Evolutionary conservation across 2,797 vertebrate genomes (phyloP).

Genomic region (Mionectes olivaceus): DNA sequence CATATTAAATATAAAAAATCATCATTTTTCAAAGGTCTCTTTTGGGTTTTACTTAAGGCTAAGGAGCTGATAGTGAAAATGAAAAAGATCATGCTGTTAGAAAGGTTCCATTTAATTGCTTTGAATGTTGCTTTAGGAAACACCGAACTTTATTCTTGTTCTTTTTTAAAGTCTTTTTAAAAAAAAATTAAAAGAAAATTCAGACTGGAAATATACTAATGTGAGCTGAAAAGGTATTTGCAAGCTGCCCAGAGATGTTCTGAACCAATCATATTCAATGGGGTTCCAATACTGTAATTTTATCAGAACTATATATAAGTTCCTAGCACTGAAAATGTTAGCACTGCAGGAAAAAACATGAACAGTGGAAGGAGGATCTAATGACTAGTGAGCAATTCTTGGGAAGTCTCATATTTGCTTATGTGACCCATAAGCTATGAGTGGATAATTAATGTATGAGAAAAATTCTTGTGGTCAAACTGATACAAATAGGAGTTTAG

Average conservation of each 20-base stretch:
- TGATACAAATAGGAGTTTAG: not conserved
- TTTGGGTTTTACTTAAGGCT: conserved; percentile 76
- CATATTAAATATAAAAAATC: conserved; percentile 77
- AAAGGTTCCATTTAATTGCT: conserved; percentile 79
- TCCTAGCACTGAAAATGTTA: not conserved
- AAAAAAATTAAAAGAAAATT: conserved; percentile 68
- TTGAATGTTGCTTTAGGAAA: conserved; percentile 79
- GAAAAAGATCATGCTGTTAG: conserved; percentile 70
- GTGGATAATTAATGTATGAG: not conserved
- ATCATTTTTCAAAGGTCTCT: conserved; percentile 77
- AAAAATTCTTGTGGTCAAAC: not conserved
- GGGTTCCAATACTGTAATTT: conserved; percentile 24
- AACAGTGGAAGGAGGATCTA: not conserved
- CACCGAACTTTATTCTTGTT: conserved; percentile 64
- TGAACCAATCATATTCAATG: conserved; percentile 43
- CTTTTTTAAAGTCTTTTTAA: conserved; percentile 36
- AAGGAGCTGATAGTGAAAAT: conserved; percentile 70
- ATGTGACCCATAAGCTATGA: not conserved
- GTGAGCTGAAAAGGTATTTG: conserved; percentile 66
- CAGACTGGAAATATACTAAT: conserved; percentile 62
- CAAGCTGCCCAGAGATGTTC: conserved; percentile 50
- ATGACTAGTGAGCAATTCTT: not conserved
- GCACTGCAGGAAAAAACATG: conserved; percentile 19
- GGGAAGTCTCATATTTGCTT: not conserved
- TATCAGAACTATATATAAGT: conserved; percentile 14